A percentile compares a stretch with the other conserved stretches of the same genome.
Conservation (phyloP, 2,797 vertebrate genomes). For the Spinibarbus caldwelli region DNA sequence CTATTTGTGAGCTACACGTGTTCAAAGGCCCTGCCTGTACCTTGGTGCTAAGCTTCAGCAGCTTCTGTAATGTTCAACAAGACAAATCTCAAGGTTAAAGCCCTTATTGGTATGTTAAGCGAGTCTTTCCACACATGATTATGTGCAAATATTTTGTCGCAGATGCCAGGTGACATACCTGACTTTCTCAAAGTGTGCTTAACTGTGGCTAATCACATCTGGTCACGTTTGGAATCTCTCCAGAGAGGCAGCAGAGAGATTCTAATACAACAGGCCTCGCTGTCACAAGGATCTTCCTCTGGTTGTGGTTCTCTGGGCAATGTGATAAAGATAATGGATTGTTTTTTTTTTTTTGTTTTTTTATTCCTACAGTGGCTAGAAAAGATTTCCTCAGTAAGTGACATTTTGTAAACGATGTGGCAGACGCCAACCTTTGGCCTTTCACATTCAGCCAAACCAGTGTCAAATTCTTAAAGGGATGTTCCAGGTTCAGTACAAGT, state of each 20-base stretch:
- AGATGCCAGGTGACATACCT: slow-evolving; percentile 27
- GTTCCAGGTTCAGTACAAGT: background rate
- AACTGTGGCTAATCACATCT: slow-evolving; percentile 34
- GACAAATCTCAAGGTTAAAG: background rate
- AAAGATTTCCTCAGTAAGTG: slow-evolving; percentile 7
- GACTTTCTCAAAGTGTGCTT: slow-evolving; percentile 29
- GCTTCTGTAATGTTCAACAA: slow-evolving; percentile 17
- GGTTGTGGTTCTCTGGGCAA: slow-evolving; percentile 34
- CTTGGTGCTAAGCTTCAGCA: background rate
- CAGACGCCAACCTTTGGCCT: slow-evolving; percentile 15
- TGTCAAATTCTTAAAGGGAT: background rate
- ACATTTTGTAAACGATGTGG: slow-evolving; percentile 20
- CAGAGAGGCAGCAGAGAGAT: slow-evolving; percentile 18
- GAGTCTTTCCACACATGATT: slow-evolving; percentile 3
- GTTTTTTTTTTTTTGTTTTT: background rate
- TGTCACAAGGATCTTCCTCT: slow-evolving; percentile 17
- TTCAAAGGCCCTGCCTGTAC: slow-evolving; percentile 13
- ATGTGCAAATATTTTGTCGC: slow-evolving; percentile 37
- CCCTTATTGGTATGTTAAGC: slow-evolving; percentile 1
- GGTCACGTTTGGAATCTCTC: slow-evolving; percentile 36
- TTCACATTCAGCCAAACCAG: slow-evolving; percentile 9
- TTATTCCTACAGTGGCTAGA: background rate
- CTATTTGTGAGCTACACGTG: background rate
- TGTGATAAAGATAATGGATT: slow-evolving; percentile 11
- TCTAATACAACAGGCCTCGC: slow-evolving; percentile 29